Evolutionary conservation across 1,140 invertebrate genomes (phyloP).

Genomic region (Tetragnatha versicolor): DNA sequence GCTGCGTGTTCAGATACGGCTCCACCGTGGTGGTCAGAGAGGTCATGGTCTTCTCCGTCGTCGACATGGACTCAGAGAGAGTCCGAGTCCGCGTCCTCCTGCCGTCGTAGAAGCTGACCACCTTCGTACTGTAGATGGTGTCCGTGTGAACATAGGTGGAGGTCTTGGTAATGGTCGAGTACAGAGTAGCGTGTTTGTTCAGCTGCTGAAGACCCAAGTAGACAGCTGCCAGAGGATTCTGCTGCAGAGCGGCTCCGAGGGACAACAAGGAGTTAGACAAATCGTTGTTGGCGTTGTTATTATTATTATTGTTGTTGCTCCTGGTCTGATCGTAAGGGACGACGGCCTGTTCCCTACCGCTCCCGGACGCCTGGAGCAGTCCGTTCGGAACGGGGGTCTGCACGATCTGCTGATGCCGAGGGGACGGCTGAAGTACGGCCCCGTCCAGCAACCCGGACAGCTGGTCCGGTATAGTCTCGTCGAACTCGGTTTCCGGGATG

Average conservation of each 20-base stretch:
- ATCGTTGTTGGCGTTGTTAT: constrained; percentile 53
- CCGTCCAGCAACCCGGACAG: constrained; percentile 15
- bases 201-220: constrained; percentile 59
- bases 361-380: constrained; percentile 52
- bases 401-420: constrained; percentile 14
- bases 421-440: constrained; percentile 31
- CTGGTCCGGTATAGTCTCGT: constrained; percentile 27
- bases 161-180: constrained; percentile 58
- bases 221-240: constrained; percentile 59
- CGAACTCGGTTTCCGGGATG: constrained; percentile 37
- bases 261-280: constrained; percentile 58
- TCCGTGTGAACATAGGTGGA: constrained; percentile 59
- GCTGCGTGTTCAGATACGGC: constrained; percentile 57
- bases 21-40: constrained; percentile 58
- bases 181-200: constrained; percentile 56
- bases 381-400: constrained; percentile 34
- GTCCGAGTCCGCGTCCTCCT: constrained; percentile 59
- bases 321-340: constrained; percentile 63
- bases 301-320: constrained; percentile 41
- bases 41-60: constrained; percentile 57
- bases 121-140: constrained; percentile 60
- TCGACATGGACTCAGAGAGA: constrained; percentile 58
- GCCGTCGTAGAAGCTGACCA: constrained; percentile 61
- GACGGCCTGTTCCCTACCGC: constrained; percentile 61
- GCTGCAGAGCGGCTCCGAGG: constrained; percentile 58